A percentile compares a stretch with the other conserved stretches of the same genome.
phyloP scores from a whole-genome alignment of 1,140 invertebrate species.

The Stenopsyche tienmushanensis region DNA sequence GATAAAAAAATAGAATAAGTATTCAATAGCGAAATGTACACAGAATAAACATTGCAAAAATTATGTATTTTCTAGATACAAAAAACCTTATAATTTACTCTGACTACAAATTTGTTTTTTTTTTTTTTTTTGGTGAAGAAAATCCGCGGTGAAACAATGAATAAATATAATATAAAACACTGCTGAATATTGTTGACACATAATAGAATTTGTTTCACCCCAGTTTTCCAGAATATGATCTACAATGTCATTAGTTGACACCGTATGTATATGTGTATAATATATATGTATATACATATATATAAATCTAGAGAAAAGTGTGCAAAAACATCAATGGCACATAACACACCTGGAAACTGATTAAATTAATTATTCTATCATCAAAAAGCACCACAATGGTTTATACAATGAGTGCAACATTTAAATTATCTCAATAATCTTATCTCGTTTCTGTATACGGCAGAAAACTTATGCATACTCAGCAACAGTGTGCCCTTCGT shows the following conservation, averaged over 20 bases:
- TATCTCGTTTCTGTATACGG: neutral
- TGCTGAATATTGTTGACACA: constrained; percentile 8
- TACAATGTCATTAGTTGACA: constrained; percentile 4
- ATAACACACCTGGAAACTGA: constrained; percentile 33
- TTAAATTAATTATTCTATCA: constrained; percentile 28
- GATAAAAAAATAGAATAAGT: constrained; percentile 42
- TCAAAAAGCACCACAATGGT: constrained; percentile 36
- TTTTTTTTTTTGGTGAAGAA: constrained; percentile 31
- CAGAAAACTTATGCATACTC: no score
- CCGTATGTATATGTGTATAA: no score
- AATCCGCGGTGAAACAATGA: constrained; percentile 22
- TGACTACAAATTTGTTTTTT: constrained; percentile 41
- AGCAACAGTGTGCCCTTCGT: no score
- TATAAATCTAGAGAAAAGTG: constrained; percentile 22
- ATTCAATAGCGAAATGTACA: constrained; percentile 42
- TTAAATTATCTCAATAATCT: constrained; percentile 13
- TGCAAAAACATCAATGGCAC: constrained; percentile 38
- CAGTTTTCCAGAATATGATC: constrained; percentile 20
- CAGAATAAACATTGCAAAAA: constrained; percentile 41
- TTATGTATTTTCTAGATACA: constrained; percentile 40
- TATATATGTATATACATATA: no score
- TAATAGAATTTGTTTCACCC: constrained; percentile 18
- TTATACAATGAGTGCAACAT: constrained; percentile 30
- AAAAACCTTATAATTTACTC: constrained; percentile 40
- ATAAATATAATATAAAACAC: constrained; percentile 7